A percentile compares a stretch with the other conserved stretches of the same genome.
Conservation (phyloP, 2,888 invertebrate species). For the Papilio protenor region DNA sequence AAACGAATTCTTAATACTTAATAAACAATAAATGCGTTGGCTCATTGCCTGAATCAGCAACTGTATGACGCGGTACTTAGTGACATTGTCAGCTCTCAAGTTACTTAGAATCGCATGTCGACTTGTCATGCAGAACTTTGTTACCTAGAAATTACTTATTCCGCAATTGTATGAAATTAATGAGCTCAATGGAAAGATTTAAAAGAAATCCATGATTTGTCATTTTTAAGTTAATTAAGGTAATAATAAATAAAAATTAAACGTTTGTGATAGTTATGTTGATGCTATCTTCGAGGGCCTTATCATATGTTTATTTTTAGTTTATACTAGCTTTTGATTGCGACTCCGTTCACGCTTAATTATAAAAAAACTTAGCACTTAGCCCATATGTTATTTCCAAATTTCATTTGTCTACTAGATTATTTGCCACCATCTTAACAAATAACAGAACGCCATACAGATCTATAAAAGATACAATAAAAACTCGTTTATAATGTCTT, state of each 20-base stretch:
- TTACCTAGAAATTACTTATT: constrained; percentile 10
- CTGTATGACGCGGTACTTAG: constrained; percentile 1
- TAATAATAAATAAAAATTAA: background rate
- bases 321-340: too few species aligned
- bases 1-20: background rate
- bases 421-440: too few species aligned
- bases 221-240: background rate
- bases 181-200: background rate
- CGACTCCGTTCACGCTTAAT: too few species aligned
- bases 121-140: constrained; percentile 19
- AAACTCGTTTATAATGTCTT: too few species aligned
- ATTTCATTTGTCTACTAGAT: too few species aligned
- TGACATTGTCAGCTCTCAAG: constrained; percentile 8
- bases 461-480: too few species aligned
- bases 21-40: constrained; percentile 20
- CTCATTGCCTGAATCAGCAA: constrained; percentile 1
- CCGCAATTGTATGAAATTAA: background rate
- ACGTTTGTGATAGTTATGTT: background rate
- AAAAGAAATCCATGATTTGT: background rate
- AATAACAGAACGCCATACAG: too few species aligned
- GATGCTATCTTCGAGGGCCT: background rate
- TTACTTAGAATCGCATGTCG: constrained; percentile 24
- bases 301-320: too few species aligned
- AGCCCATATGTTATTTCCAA: too few species aligned
- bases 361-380: too few species aligned